Evolutionary conservation across 1,140 invertebrate genomes (phyloP).

Genomic region (Euura saliciscinereae): DNA sequence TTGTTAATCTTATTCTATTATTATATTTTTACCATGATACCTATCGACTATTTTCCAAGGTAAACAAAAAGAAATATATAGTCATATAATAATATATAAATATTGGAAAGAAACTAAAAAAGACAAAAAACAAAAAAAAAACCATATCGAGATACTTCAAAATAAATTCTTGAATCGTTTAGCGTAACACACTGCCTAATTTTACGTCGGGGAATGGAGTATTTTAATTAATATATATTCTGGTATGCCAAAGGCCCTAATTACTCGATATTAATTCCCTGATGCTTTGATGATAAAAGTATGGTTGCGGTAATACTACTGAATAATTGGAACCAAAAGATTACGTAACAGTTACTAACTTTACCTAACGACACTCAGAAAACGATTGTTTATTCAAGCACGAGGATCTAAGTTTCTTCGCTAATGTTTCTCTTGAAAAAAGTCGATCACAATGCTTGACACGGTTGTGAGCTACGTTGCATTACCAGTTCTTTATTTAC

Average conservation of each 20-base stretch:
- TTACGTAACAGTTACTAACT: no score
- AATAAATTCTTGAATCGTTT: slow-evolving; percentile 47
- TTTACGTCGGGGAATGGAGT: slow-evolving; percentile 34
- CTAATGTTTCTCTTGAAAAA: no score
- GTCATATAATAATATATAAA: slow-evolving; percentile 27
- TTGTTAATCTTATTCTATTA: slow-evolving; percentile 41
- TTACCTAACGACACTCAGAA: no score
- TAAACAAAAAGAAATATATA: slow-evolving; percentile 34
- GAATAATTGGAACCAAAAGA: no score
- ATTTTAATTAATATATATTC: slow-evolving; percentile 12
- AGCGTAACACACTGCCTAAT: slow-evolving; percentile 41
- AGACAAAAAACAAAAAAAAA: slow-evolving; percentile 24
- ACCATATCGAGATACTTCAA: slow-evolving; percentile 28
- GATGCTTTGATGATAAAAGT: slow-evolving; percentile 6
- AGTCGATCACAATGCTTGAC: no score
- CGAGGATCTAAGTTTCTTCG: no score
- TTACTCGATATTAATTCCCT: background rate
- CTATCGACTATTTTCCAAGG: slow-evolving; percentile 36
- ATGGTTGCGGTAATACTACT: background rate
- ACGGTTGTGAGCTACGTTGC: no score
- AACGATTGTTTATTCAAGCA: no score
- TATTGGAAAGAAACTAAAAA: background rate
- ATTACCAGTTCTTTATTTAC: no score
- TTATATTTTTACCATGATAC: slow-evolving; percentile 35
- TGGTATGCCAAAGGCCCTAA: slow-evolving; percentile 9